Evolutionary conservation across 1,140 invertebrate species (phyloP).

Genomic region (Spodoptera frugiperda): DNA sequence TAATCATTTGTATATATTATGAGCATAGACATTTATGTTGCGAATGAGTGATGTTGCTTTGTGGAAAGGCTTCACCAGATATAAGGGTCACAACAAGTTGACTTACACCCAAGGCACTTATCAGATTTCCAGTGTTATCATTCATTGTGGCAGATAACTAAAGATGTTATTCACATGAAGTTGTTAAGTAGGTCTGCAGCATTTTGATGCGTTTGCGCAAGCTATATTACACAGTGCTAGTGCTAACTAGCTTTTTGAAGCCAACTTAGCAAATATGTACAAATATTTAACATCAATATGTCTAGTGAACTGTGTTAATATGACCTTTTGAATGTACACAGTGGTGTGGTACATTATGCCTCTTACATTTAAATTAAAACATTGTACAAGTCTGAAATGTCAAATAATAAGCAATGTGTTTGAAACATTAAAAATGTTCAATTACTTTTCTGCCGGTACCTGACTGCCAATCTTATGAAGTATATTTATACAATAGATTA

Average conservation of each 20-base stretch:
- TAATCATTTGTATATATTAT: slow-evolving; percentile 68
- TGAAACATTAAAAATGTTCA: background rate
- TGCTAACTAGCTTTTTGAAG: slow-evolving; percentile 15
- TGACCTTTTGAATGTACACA: slow-evolving; percentile 14
- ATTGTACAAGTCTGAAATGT: slow-evolving; percentile 15
- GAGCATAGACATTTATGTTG: slow-evolving; percentile 53
- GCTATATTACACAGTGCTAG: background rate
- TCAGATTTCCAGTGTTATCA: slow-evolving; percentile 27
- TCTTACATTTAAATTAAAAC: no score
- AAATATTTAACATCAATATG: slow-evolving; percentile 16
- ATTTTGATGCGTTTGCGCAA: slow-evolving; percentile 7
- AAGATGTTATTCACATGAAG: slow-evolving; percentile 4
- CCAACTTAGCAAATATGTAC: slow-evolving; percentile 9
- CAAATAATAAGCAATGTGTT: background rate
- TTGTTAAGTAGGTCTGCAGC: slow-evolving; percentile 22
- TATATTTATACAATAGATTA: background rate
- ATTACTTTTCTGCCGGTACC: slow-evolving; percentile 30
- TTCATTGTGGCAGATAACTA: background rate
- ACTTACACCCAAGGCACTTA: slow-evolving; percentile 44
- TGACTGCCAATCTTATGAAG: slow-evolving; percentile 32
- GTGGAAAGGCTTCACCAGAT: slow-evolving; percentile 48
- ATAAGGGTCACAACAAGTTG: slow-evolving; percentile 49
- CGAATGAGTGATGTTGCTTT: slow-evolving; percentile 53
- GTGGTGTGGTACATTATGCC: no score
- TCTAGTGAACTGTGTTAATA: slow-evolving; percentile 14